Conservation (phyloP, 2,113 vertebrate species). For the Prochilodus magdalenae region DNA sequence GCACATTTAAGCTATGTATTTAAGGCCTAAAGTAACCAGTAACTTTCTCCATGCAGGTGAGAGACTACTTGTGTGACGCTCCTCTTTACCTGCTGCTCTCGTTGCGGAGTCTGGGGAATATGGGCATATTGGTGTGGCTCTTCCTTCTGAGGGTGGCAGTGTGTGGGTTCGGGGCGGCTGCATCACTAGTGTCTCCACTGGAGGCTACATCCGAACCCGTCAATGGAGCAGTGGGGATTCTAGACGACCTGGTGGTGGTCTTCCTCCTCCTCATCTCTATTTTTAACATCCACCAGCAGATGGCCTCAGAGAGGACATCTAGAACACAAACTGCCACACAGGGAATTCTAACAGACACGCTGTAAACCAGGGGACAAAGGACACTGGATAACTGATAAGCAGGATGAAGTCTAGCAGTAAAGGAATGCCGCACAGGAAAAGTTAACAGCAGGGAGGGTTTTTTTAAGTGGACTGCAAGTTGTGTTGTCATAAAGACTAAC, state of each 20-base stretch:
- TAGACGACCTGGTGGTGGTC: constrained; percentile 80
- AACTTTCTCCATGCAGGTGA: constrained; percentile 66
- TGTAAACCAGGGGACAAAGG: constrained; percentile 50
- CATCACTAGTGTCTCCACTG: constrained; percentile 72
- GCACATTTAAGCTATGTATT: background rate
- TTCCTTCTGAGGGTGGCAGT: constrained; percentile 79
- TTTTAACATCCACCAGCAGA: constrained; percentile 82
- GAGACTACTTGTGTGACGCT: constrained; percentile 80
- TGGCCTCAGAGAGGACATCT: constrained; percentile 68
- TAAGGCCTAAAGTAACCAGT: background rate
- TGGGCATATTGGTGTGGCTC: constrained; percentile 76
- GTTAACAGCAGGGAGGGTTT: background rate
- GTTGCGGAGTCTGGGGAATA: constrained; percentile 71
- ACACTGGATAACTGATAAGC: constrained; percentile 27
- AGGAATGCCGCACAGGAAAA: background rate
- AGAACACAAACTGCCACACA: constrained; percentile 47
- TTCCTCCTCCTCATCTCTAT: constrained; percentile 81
- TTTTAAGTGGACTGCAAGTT: background rate
- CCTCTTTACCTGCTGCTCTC: constrained; percentile 74
- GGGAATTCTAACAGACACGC: constrained; percentile 55
- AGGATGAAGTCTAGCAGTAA: constrained; percentile 1
- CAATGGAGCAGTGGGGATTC: constrained; percentile 72
- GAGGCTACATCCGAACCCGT: constrained; percentile 72
- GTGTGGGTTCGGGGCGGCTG: constrained; percentile 76
- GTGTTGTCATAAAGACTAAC: background rate